Percentiles rank a stretch among this genome's conserved stretches.
Evolutionary conservation across 1,140 invertebrate genomes (phyloP).

Genomic region (Scaptomyza hsui): DNA sequence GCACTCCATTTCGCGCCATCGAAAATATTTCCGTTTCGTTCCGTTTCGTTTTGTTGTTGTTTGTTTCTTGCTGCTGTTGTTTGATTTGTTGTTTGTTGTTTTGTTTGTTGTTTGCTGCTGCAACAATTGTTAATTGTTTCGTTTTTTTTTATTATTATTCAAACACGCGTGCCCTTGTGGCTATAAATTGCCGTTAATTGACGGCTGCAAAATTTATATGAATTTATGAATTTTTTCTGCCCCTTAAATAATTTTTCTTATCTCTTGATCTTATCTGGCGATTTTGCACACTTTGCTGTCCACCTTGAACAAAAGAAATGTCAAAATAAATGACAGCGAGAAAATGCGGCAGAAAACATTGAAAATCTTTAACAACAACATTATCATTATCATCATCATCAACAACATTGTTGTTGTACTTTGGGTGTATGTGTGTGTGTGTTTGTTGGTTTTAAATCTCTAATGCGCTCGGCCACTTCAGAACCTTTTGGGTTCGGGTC

Average conservation of each 20-base stretch:
- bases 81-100: conserved; percentile 73
- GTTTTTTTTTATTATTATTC: conserved; percentile 30
- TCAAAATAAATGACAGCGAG: conserved; percentile 43
- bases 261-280: conserved; percentile 29
- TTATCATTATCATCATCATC: not conserved
- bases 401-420: not conserved
- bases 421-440: conserved; percentile 4
- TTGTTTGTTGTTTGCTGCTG: conserved; percentile 56
- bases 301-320: conserved; percentile 9
- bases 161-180: conserved; percentile 49
- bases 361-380: conserved; percentile 10
- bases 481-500: conserved; percentile 52
- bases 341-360: conserved; percentile 13
- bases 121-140: conserved; percentile 81
- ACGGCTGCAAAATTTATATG: conserved; percentile 41
- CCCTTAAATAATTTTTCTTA: not conserved
- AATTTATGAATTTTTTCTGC: not conserved
- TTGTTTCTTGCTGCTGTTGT: conserved; percentile 51
- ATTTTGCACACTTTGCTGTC: conserved; percentile 18
- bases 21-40: conserved; percentile 55
- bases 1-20: conserved; percentile 79
- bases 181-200: conserved; percentile 77
- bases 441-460: conserved; percentile 56
- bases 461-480: conserved; percentile 60
- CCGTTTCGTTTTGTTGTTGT: conserved; percentile 39